Percentiles rank a stretch among this genome's conserved stretches.
Evolutionary conservation across 2,888 invertebrate genomes (phyloP).

Genomic region (Keiferia lycopersicella): DNA sequence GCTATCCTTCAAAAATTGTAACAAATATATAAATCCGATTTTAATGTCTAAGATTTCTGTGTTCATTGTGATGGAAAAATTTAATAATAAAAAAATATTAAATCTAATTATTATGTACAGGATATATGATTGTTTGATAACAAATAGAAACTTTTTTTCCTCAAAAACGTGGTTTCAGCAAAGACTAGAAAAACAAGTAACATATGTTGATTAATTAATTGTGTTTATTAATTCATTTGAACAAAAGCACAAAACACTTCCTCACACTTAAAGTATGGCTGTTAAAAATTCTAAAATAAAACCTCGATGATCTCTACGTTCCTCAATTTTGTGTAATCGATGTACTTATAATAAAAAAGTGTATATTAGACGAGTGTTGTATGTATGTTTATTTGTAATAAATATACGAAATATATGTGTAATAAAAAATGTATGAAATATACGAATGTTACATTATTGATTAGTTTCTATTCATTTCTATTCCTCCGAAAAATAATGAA

Average conservation of each 20-base stretch:
- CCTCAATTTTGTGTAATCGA: slow-evolving; percentile 50
- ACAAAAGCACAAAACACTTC: neutral
- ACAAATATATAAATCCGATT: too few species aligned
- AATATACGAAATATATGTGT: slow-evolving; percentile 42
- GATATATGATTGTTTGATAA: too few species aligned
- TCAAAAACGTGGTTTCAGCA: too few species aligned
- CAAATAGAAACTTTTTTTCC: too few species aligned
- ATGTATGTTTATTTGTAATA: slow-evolving; percentile 37
- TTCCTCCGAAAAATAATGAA: too few species aligned
- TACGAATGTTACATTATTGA: slow-evolving; percentile 62
- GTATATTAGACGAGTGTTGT: slow-evolving; percentile 53
- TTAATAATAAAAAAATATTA: too few species aligned
- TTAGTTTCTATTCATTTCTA: slow-evolving; percentile 34
- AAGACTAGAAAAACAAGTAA: too few species aligned
- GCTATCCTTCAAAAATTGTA: too few species aligned
- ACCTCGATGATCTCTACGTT: slow-evolving; percentile 34
- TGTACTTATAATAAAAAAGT: slow-evolving; percentile 46
- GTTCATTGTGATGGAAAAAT: too few species aligned
- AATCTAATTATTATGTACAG: too few species aligned
- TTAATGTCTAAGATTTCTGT: too few species aligned
- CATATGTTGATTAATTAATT: too few species aligned
- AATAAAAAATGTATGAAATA: slow-evolving; percentile 58
- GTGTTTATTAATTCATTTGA: neutral
- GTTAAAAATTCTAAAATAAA: slow-evolving; percentile 7
- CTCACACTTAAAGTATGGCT: neutral